Evolutionary conservation across 2,113 vertebrate species (phyloP).

Genomic region (Seriola quinqueradiata): DNA sequence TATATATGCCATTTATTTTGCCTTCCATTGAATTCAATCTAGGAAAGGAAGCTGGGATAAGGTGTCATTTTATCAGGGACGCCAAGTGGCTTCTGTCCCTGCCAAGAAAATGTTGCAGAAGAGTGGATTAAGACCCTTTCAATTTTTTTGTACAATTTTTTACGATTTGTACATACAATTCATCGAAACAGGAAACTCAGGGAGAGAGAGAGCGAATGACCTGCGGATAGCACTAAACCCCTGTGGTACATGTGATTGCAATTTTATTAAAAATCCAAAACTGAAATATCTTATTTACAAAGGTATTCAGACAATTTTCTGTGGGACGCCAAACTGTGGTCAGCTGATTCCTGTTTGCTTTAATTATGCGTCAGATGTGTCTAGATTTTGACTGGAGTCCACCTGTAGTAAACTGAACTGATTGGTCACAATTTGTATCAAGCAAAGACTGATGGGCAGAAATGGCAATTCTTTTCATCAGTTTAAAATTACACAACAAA

Average conservation of each 20-base stretch:
- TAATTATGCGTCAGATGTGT: neutral
- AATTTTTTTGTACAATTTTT: too few species aligned
- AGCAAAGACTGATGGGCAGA: too few species aligned
- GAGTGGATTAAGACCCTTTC: neutral
- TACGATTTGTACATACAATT: too few species aligned
- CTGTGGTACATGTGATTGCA: too few species aligned
- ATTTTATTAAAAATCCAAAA: too few species aligned
- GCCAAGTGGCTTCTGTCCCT: too few species aligned
- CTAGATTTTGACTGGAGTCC: neutral
- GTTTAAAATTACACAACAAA: neutral
- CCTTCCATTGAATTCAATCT: neutral
- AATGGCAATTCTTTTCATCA: too few species aligned
- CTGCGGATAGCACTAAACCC: too few species aligned
- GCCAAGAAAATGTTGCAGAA: neutral
- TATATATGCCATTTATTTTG: neutral
- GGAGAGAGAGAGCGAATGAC: too few species aligned
- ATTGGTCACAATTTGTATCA: too few species aligned
- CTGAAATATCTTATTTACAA: too few species aligned
- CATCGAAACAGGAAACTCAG: too few species aligned
- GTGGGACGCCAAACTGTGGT: neutral
- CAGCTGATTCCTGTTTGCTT: neutral
- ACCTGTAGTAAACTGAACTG: neutral
- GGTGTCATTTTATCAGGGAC: neutral
- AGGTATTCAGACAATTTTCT: neutral
- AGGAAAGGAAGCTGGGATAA: neutral